A percentile compares a stretch with the other conserved stretches of the same genome.
These are phyloP conservation scores for Poecilus cupreus DNA, from an alignment of 2,888 invertebrate genomes.

Conservation along the genomic window DNA sequence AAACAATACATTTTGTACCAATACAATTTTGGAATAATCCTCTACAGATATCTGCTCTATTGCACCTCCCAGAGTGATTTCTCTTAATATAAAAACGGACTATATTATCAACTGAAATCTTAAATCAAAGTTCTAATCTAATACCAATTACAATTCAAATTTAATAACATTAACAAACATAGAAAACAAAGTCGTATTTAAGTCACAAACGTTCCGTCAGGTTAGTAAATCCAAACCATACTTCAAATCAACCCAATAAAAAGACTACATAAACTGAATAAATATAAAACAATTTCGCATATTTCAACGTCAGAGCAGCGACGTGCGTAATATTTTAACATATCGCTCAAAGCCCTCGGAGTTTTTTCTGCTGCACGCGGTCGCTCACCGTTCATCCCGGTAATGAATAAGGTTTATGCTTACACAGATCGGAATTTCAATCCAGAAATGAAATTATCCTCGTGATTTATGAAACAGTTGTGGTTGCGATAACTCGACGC, in stretches of 20 bases:
- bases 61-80: no score
- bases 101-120: no score
- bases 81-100: no score
- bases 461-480: constrained; percentile 53
- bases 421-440: constrained; percentile 54
- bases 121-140: no score
- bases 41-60: no score
- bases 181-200: not conserved
- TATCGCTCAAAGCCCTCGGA: not conserved
- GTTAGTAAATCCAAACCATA: not conserved
- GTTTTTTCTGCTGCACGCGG: constrained; percentile 6
- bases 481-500: constrained; percentile 36
- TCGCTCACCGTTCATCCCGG: constrained; percentile 8
- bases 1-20: no score
- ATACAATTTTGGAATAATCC: no score
- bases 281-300: constrained; percentile 48
- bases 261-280: constrained; percentile 13
- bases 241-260: not conserved
- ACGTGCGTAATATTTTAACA: constrained; percentile 45
- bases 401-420: constrained; percentile 58
- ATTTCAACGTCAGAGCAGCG: constrained; percentile 27
- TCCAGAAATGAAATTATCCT: constrained; percentile 51
- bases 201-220: not conserved
- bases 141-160: no score
- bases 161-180: not conserved